phyloP scores from a whole-genome alignment of 2,797 vertebrate species.

The Sebastes nivosus region DNA sequence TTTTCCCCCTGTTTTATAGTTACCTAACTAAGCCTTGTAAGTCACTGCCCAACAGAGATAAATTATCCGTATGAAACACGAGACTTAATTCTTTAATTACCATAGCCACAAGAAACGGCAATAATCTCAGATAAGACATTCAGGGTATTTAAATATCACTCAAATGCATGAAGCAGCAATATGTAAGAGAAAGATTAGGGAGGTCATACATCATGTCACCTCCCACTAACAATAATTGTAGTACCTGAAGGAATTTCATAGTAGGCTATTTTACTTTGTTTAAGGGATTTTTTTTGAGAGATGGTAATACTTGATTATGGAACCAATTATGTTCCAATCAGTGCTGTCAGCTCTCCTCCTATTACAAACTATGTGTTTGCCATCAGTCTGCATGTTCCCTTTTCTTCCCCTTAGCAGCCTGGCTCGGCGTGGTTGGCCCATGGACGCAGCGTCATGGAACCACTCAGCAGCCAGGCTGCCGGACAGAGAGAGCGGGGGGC shows the following conservation, averaged over 20 bases:
- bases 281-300: background rate
- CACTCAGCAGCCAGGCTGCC: conserved; percentile 17
- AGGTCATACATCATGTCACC: conserved; percentile 6
- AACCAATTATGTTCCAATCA: background rate
- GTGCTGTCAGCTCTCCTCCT: background rate
- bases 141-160: conserved; percentile 3
- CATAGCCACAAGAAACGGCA: background rate
- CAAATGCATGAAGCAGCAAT: background rate
- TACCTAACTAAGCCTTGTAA: background rate
- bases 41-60: background rate
- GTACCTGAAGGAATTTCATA: background rate
- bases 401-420: background rate
- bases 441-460: background rate
- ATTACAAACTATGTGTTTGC: background rate
- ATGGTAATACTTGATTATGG: background rate
- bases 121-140: conserved; percentile 13
- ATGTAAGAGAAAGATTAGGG: conserved; percentile 10
- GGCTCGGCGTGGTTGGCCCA: background rate
- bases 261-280: background rate
- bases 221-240: conserved; percentile 4
- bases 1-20: background rate
- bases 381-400: background rate
- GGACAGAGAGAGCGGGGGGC: background rate
- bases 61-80: background rate
- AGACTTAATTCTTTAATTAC: conserved; percentile 14